Evolutionary conservation across 1,140 invertebrate genomes (phyloP).

Genomic region (Nomia melanderi): DNA sequence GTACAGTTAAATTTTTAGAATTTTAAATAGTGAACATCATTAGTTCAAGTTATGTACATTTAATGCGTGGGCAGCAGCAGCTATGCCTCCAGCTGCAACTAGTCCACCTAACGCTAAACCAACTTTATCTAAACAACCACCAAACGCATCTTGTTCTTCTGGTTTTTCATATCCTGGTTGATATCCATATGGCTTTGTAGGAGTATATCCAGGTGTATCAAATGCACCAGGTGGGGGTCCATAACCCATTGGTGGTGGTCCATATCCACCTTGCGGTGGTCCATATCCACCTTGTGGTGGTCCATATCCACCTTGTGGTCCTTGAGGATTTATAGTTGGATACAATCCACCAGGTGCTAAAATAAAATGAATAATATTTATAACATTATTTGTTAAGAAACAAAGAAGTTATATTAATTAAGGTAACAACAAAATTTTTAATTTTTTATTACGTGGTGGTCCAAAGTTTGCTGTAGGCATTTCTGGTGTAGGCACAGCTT

Average conservation of each 20-base stretch:
- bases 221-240: constrained; percentile 44
- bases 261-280: constrained; percentile 42
- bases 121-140: constrained; percentile 74
- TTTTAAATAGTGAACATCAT: neutral
- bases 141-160: constrained; percentile 71
- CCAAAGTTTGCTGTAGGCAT: constrained; percentile 71
- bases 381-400: constrained; percentile 9
- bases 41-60: constrained; percentile 64
- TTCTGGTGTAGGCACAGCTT: constrained; percentile 54
- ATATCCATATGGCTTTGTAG: constrained; percentile 56
- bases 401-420: neutral
- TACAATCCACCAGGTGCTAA: constrained; percentile 30
- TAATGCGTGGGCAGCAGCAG: constrained; percentile 74
- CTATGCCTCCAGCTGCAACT: constrained; percentile 77
- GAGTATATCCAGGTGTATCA: constrained; percentile 57
- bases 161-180: constrained; percentile 65
- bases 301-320: constrained; percentile 68
- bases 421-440: constrained; percentile 2
- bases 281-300: constrained; percentile 59
- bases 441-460: constrained; percentile 70
- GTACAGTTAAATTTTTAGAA: neutral
- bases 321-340: constrained; percentile 16
- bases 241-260: constrained; percentile 58
- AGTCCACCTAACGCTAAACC: constrained; percentile 76
- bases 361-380: neutral